These are phyloP conservation scores for Chaetodon trifascialis DNA, from an alignment of 2,113 vertebrate species.

Conservation along the genomic window DNA sequence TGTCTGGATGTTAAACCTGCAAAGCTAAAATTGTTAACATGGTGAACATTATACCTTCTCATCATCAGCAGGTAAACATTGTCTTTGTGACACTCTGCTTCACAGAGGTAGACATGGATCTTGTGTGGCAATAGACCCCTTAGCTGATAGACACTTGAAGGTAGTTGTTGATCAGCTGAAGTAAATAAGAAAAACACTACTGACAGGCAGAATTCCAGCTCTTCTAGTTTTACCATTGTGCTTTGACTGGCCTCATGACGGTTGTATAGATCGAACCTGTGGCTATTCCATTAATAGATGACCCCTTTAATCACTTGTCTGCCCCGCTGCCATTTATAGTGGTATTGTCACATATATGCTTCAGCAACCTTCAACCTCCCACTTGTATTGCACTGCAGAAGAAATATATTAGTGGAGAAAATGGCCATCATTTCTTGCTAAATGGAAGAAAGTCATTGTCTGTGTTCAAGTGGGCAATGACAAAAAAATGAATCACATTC, in stretches of 20 bases:
- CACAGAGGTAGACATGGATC: not conserved
- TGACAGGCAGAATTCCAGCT: not conserved
- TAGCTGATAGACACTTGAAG: not conserved
- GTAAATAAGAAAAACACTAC: not conserved
- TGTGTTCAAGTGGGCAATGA: not conserved
- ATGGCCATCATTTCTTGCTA: not conserved
- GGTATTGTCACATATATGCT: not conserved
- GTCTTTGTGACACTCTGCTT: not conserved
- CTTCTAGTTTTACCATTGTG: not conserved
- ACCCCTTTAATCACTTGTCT: not conserved
- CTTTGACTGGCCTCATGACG: not conserved
- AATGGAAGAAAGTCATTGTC: not conserved
- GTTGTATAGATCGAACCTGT: conserved; percentile 6
- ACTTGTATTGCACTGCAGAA: not conserved
- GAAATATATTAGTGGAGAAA: not conserved
- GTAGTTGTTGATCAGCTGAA: not conserved
- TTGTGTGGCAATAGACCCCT: not conserved
- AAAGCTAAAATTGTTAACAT: too few species aligned
- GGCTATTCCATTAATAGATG: not conserved
- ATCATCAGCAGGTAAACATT: not conserved
- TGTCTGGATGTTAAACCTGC: not conserved
- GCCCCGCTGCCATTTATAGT: not conserved
- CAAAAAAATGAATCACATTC: not conserved
- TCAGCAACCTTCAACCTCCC: not conserved
- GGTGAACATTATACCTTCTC: not conserved